Evolutionary conservation across 2,113 vertebrate species (phyloP), one percentile per base, ranked within the genome.

Genomic region (Lepus timidus): DNA sequence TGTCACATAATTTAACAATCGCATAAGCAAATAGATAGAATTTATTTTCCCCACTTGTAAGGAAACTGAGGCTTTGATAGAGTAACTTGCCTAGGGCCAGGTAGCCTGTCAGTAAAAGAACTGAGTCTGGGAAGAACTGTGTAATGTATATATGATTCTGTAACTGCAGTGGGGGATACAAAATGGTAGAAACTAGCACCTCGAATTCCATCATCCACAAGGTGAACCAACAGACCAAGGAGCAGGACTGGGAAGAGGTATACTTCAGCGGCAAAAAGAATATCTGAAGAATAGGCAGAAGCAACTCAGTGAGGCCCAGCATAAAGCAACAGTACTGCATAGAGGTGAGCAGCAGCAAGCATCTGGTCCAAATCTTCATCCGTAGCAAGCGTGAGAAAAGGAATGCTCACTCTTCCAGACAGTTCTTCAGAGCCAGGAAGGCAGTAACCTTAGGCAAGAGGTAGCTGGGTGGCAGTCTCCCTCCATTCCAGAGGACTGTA

Each of bases 381-480:
- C 1, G 1, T 0, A 3, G 27, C 17, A 25, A 49, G 5, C 29
- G 0, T 29, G n/a, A 55, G 20, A 51, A 16, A 0, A 17, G 31
- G 49, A 13, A 1, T 49, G 20, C 20, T 76, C 27, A 39, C 13
- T 0, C 4, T 12, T n/a, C 65, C 25, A 6, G 6, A 1, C 0
- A 0, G 31, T 3, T 65, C 29, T n/a, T 33, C 44, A 13, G 14
- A 51, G n/a, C 61, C 23, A 23, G 22, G 68, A 2, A 36, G 44
- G 51, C 25, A 7, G 6, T 52, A 19, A 58, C 25, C 5, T 22
- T 11, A 44, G 33, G 44, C 9, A 31, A 4, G 8, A n/a, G 62
- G 33, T 3, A 29, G 39, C 6, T 70, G 17, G 25, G 71, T 23
- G 20, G 9, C 0, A 31, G 33, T 22, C 31, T 33, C 16, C 65